Evolutionary conservation across 2,888 invertebrate genomes (phyloP), one percentile per base, ranked within the genome.

Genomic region (Baccha elongata): DNA sequence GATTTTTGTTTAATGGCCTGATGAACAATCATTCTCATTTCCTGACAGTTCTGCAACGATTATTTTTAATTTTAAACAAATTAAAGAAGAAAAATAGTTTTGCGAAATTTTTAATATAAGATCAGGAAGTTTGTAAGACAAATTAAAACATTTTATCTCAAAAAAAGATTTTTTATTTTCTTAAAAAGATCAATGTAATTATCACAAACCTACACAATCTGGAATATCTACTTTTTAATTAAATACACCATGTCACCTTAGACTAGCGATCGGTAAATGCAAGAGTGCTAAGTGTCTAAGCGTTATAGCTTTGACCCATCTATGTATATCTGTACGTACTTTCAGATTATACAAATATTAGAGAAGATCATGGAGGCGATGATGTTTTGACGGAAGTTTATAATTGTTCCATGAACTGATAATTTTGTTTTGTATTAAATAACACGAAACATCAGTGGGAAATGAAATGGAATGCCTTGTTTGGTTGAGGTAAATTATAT

Each of bases 341-440:
- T n/a, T n/a, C n/a, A n/a, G n/a, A n/a, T n/a, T n/a, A n/a, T n/a
- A 48, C 42, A 64, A 42, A 50, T 65, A 55, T 55, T 11, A 13
- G 0, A 13, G 23, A 55, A 72, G 50, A 44, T 58, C 32, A 50
- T 29, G 35, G 26, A 46, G 60, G 29, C 44, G 69, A 64, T 58
- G 79, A 68, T 67, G 60, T 73, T 68, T 67, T 74, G 79, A 68
- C 74, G 79, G 79, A 80, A 80, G 79, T 80, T 60, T 50, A 26
- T 80, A 80, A 74, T 80, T 74, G 79, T 62, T 74, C 11, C n/a
- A 29, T 58, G 48, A 62, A 40, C 62, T 37, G 62, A 5, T 46
- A 50, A n/a, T 32, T 32, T 32, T 23, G 23, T 67, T 62, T 58
- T 58, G 40, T 58, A 65, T 44, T 42, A 60, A 68, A 74, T 68